A percentile compares a stretch with the other conserved stretches of the same genome.
phyloP scores from a whole-genome alignment of 1,140 invertebrate species.

The Drosophila cardini region DNA sequence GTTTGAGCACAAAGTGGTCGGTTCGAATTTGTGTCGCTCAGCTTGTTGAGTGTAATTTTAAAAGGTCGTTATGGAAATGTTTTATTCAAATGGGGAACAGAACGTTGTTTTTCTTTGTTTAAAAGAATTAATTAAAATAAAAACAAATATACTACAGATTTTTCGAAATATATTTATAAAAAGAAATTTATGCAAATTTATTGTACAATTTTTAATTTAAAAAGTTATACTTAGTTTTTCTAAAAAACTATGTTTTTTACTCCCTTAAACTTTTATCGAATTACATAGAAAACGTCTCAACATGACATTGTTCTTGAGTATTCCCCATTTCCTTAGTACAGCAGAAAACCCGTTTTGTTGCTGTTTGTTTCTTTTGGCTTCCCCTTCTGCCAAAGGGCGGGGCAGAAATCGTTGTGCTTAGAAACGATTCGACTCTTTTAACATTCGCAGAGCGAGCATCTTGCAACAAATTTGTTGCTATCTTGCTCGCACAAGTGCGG shows the following conservation, averaged over 20 bases:
- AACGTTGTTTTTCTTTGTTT: neutral
- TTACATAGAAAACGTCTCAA: neutral
- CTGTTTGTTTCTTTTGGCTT: slow-evolving; percentile 8
- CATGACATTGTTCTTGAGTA: slow-evolving; percentile 8
- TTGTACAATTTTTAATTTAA: too few relatives aligned
- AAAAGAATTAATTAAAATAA: too few relatives aligned
- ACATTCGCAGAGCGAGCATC: slow-evolving; percentile 18
- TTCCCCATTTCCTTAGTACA: slow-evolving; percentile 12
- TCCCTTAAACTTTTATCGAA: too few relatives aligned
- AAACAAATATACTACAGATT: too few relatives aligned
- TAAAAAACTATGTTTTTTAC: too few relatives aligned
- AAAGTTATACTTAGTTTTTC: too few relatives aligned
- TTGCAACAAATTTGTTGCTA: neutral
- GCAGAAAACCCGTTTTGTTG: slow-evolving; percentile 35
- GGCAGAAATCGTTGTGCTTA: slow-evolving; percentile 32
- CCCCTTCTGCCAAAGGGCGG: slow-evolving; percentile 44
- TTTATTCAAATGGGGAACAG: neutral
- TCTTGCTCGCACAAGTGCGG: slow-evolving; percentile 47
- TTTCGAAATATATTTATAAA: too few relatives aligned
- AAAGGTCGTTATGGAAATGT: neutral
- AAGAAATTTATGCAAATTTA: too few relatives aligned
- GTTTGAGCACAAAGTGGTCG: slow-evolving; percentile 17
- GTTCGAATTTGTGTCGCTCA: slow-evolving; percentile 7
- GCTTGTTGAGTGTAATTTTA: slow-evolving; percentile 1
- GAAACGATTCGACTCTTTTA: slow-evolving; percentile 37